Conservation (phyloP, 2,113 vertebrate genomes). For the Psilopogon haemacephalus region DNA sequence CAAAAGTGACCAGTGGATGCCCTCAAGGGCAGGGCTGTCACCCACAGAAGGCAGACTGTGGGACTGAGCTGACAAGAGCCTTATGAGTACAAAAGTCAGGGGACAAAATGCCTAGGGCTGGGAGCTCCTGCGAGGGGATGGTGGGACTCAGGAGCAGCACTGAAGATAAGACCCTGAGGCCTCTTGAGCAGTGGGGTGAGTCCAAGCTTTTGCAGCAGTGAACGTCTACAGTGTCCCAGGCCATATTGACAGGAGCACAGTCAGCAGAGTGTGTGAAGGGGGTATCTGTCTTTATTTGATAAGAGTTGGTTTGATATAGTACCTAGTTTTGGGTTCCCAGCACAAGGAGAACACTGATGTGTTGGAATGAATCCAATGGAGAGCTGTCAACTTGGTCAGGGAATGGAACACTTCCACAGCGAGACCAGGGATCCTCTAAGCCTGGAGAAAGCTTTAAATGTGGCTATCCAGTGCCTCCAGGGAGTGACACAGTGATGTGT, state of each 20-base stretch:
- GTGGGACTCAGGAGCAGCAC: background rate
- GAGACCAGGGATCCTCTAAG: background rate
- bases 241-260: background rate
- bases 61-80: fast-evolving
- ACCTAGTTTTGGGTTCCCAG: background rate
- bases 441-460: background rate
- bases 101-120: background rate
- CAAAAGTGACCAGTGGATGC: background rate
- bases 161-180: background rate
- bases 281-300: background rate
- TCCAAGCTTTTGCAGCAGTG: background rate
- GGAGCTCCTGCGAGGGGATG: background rate
- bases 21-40: background rate
- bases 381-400: background rate
- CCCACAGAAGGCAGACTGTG: background rate
- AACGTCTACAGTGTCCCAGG: fast-evolving
- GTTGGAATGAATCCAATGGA: background rate
- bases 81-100: background rate
- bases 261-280: background rate
- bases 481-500: background rate
- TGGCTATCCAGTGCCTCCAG: background rate
- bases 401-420: background rate
- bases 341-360: too few relatives aligned
- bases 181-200: background rate
- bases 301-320: background rate